These are phyloP conservation scores for Eilema griseolum DNA, from an alignment of 2,888 invertebrate species.

Conservation along the genomic window DNA sequence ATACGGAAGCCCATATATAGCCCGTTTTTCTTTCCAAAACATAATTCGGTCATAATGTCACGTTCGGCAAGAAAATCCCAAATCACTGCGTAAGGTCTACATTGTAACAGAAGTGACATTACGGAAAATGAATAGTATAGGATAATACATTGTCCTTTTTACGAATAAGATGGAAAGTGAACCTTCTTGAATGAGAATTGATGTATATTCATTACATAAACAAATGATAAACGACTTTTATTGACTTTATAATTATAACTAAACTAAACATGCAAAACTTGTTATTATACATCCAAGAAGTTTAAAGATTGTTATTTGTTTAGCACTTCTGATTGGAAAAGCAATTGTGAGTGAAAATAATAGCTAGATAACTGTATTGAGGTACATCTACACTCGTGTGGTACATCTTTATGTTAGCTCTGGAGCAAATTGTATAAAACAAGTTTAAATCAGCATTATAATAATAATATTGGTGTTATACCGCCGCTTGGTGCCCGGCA, in stretches of 20 bases:
- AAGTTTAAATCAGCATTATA: conserved; percentile 1
- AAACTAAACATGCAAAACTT: conserved; percentile 13
- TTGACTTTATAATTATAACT: background rate
- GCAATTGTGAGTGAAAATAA: conserved; percentile 24
- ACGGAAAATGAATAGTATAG: conserved; percentile 21
- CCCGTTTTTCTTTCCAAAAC: conserved; percentile 20
- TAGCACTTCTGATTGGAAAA: conserved; percentile 28
- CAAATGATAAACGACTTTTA: conserved; percentile 1
- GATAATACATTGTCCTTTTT: conserved; percentile 21
- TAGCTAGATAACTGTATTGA: conserved; percentile 18
- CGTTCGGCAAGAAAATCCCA: conserved; percentile 22
- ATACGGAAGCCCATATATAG: conserved; percentile 13
- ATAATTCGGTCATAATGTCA: conserved; percentile 27
- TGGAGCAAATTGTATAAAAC: background rate
- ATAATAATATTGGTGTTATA: no score
- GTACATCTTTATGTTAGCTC: background rate
- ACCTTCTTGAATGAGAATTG: conserved; percentile 5
- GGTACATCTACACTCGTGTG: conserved; percentile 5
- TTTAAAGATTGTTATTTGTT: conserved; percentile 26
- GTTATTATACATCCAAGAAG: conserved; percentile 22
- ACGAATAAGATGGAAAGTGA: conserved; percentile 16
- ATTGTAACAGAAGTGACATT: conserved; percentile 16
- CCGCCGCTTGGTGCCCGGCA: no score
- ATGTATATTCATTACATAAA: background rate
- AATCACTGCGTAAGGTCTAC: conserved; percentile 33